phyloP scores from a whole-genome alignment of 2,113 vertebrate genomes.

The Tetrao urogallus region DNA sequence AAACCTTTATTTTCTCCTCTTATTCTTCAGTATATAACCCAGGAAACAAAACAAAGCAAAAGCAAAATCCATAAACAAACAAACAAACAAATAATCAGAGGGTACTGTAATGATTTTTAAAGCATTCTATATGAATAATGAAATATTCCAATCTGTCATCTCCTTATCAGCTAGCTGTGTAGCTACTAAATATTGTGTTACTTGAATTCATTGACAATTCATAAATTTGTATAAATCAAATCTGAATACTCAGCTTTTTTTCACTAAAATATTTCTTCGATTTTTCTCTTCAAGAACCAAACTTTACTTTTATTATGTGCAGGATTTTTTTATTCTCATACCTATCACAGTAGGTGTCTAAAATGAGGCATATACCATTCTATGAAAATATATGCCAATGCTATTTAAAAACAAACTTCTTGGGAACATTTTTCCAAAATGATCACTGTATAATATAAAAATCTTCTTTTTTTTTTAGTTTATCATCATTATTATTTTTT shows the following conservation, averaged over 20 bases:
- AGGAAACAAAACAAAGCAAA: fast-evolving
- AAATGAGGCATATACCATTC: neutral
- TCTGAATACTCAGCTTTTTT: neutral
- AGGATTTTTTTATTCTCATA: neutral
- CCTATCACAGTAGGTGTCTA: neutral
- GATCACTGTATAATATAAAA: neutral
- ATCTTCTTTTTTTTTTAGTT: too few relatives aligned
- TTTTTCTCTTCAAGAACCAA: neutral
- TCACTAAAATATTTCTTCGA: neutral
- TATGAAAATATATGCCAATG: neutral
- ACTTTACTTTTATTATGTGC: neutral
- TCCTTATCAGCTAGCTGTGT: neutral
- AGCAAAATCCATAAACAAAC: too few relatives aligned
- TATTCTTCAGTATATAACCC: neutral
- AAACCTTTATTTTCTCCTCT: neutral
- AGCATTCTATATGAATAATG: neutral
- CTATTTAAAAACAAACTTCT: neutral
- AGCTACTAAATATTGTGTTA: neutral
- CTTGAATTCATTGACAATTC: neutral
- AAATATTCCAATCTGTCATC: neutral
- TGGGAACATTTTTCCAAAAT: neutral
- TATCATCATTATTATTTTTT: too few relatives aligned
- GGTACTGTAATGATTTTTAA: neutral
- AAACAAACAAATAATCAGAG: neutral
- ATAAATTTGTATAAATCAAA: neutral